Evolutionary conservation across 2,888 invertebrate genomes (phyloP).

Genomic region (Cataglyphis altisquamis): DNA sequence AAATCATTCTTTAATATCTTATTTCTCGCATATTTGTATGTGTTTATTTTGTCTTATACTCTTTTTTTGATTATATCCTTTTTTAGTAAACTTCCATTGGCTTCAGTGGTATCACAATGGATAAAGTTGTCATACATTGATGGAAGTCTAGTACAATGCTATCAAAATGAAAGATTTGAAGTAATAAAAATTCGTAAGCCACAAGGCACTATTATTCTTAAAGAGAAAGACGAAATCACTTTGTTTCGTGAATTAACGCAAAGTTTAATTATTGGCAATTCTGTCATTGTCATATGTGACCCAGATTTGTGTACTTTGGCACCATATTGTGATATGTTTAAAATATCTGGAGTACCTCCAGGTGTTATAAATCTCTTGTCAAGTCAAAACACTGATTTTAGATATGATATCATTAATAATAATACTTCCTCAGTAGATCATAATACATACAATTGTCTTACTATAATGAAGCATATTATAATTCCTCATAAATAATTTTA

Average conservation of each 20-base stretch:
- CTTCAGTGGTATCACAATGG: background rate
- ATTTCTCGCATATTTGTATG: background rate
- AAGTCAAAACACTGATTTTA: background rate
- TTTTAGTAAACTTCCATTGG: slow-evolving; percentile 1
- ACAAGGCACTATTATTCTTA: slow-evolving; percentile 7
- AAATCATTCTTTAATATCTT: background rate
- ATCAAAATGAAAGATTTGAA: slow-evolving; percentile 15
- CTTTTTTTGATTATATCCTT: background rate
- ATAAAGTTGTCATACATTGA: background rate
- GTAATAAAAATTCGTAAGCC: background rate
- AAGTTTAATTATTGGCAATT: slow-evolving; percentile 12
- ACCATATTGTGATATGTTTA: background rate
- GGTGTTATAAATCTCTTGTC: slow-evolving; percentile 11
- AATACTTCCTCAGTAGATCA: background rate
- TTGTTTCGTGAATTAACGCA: background rate
- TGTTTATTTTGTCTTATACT: slow-evolving; percentile 10
- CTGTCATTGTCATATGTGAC: background rate
- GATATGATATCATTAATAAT: background rate
- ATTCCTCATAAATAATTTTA: background rate
- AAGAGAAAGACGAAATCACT: background rate
- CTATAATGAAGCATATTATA: background rate
- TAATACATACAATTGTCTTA: background rate
- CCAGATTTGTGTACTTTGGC: background rate
- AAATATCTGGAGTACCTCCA: background rate
- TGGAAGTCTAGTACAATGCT: background rate